Conservation (phyloP, 1,140 invertebrate genomes). For the Cyclargus thomasi region DNA sequence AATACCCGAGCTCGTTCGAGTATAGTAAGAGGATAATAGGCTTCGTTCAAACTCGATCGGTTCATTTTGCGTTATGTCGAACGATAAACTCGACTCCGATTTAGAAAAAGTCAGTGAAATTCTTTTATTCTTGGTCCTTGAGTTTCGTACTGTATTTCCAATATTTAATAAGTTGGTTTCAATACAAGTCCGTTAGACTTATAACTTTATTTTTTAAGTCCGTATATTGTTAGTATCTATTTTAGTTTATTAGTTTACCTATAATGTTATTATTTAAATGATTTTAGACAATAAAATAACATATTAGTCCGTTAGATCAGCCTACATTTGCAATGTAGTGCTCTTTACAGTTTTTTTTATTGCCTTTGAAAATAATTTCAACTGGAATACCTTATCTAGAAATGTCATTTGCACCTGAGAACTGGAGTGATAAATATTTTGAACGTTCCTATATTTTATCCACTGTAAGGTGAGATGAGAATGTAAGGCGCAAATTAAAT, state of each 20-base stretch:
- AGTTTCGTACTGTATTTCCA: background rate
- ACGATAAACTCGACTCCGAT: background rate
- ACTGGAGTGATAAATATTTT: background rate
- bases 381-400: background rate
- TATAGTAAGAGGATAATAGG: slow-evolving; percentile 6
- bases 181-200: too few species aligned
- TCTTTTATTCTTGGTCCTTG: background rate
- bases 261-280: too few species aligned
- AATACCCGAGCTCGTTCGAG: background rate
- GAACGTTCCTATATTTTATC: background rate
- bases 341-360: too few species aligned
- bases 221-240: too few species aligned
- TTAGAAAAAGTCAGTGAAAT: background rate
- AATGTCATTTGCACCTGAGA: background rate
- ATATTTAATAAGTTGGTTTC: too few species aligned
- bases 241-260: too few species aligned
- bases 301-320: too few species aligned
- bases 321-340: too few species aligned
- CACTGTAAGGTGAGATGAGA: background rate
- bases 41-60: slow-evolving; percentile 5
- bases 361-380: background rate
- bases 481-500: slow-evolving; percentile 2
- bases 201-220: too few species aligned
- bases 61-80: slow-evolving; percentile 3
- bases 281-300: too few species aligned